These are phyloP conservation scores for Pseudomyrmex flavicornis DNA, from an alignment of 1,140 invertebrate genomes.

Conservation along the genomic window DNA sequence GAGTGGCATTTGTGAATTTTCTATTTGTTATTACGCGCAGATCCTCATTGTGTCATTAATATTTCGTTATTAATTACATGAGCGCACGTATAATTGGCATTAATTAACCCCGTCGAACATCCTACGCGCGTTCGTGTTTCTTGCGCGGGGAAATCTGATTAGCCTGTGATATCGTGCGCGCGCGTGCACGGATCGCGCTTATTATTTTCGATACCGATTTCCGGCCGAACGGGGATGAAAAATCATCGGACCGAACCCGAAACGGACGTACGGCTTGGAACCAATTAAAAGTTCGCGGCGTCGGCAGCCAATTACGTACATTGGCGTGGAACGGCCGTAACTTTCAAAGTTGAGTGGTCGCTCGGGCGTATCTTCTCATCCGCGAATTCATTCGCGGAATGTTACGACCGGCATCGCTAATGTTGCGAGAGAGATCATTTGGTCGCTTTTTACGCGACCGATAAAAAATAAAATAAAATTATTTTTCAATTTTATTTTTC, in stretches of 20 bases:
- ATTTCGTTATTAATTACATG: conserved; percentile 67
- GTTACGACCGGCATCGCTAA: conserved; percentile 22
- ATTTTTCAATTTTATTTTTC: neutral
- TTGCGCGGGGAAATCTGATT: conserved; percentile 41
- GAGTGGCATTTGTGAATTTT: conserved; percentile 63
- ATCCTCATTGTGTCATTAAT: conserved; percentile 58
- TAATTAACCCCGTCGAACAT: conserved; percentile 36
- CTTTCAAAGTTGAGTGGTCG: neutral
- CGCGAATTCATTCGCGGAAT: conserved; percentile 29
- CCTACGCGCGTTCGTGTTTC: conserved; percentile 8
- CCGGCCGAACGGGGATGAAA: conserved; percentile 54
- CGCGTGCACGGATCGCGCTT: conserved; percentile 16
- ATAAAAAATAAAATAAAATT: neutral
- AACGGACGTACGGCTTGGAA: conserved; percentile 50
- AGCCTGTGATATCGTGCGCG: conserved; percentile 11
- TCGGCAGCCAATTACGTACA: conserved; percentile 69
- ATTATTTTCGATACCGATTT: conserved; percentile 68
- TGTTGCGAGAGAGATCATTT: neutral
- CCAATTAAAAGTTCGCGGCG: conserved; percentile 72
- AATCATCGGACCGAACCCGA: conserved; percentile 60
- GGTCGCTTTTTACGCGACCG: neutral
- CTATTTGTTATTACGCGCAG: conserved; percentile 39
- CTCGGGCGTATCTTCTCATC: conserved; percentile 16
- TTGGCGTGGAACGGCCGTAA: conserved; percentile 15
- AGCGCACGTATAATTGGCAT: conserved; percentile 48